Percentiles rank a stretch among this genome's conserved stretches.
These are phyloP conservation scores for Isurus oxyrinchus DNA, from an alignment of 2,113 vertebrate genomes.

Conservation along the genomic window DNA sequence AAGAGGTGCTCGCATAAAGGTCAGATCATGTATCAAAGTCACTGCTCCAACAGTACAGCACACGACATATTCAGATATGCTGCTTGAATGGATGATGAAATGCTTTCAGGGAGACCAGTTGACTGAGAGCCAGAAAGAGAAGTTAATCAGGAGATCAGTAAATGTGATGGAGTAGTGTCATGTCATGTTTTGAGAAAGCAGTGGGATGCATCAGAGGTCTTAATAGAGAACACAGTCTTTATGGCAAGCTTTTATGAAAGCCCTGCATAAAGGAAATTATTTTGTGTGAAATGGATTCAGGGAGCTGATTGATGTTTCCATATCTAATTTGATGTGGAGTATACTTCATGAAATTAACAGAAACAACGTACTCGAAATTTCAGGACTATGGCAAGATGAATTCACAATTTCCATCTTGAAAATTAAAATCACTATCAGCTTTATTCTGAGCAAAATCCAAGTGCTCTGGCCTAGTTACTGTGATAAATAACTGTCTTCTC, in stretches of 20 bases:
- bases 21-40: slow-evolving; percentile 15
- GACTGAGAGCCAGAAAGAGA: neutral
- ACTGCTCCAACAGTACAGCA: neutral
- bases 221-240: neutral
- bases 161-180: neutral
- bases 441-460: neutral
- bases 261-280: neutral
- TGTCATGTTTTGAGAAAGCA: neutral
- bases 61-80: neutral
- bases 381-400: neutral
- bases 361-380: neutral
- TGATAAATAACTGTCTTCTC: neutral
- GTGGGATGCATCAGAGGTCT: neutral
- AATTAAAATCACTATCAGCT: neutral
- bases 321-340: neutral
- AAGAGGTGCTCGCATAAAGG: neutral
- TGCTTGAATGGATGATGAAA: slow-evolving; percentile 11
- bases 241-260: neutral
- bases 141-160: neutral
- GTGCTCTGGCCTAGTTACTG: neutral
- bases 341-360: neutral
- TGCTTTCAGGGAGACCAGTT: neutral
- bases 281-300: neutral
- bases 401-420: neutral
- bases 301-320: neutral